Conservation (phyloP, 2,113 vertebrate genomes). For the Progne subis region DNA sequence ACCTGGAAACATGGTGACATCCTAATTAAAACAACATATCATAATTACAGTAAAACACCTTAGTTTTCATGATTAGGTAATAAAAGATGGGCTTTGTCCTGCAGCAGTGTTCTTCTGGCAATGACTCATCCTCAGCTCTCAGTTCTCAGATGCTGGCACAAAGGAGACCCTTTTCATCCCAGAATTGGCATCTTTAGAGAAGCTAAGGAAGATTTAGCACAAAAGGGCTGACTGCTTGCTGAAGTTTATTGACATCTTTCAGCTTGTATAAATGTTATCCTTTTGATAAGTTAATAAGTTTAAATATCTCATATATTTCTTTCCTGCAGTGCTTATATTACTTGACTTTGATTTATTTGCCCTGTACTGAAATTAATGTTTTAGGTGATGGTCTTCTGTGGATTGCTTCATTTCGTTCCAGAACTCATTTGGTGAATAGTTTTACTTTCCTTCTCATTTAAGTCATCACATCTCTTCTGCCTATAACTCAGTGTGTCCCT, state of each 20-base stretch:
- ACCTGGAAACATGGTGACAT: neutral
- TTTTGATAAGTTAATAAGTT: neutral
- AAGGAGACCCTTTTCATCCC: neutral
- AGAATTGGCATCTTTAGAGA: neutral
- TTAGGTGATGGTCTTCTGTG: neutral
- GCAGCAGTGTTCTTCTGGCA: neutral
- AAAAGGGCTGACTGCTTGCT: neutral
- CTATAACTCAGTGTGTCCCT: neutral
- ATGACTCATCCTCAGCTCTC: neutral
- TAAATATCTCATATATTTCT: neutral
- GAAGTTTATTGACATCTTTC: neutral
- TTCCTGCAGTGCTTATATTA: neutral
- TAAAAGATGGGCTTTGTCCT: neutral
- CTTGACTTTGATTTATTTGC: neutral
- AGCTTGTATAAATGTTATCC: neutral
- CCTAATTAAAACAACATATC: neutral
- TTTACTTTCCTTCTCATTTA: neutral
- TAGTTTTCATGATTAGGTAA: neutral
- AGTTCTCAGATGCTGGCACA: neutral
- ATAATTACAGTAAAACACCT: neutral
- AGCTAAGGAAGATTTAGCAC: neutral
- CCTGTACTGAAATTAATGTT: neutral
- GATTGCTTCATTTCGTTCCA: neutral
- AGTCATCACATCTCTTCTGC: neutral
- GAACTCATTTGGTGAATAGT: neutral